These are phyloP conservation scores for Artibeus lituratus DNA, from an alignment of 2,797 vertebrate genomes.

Conservation along the genomic window DNA sequence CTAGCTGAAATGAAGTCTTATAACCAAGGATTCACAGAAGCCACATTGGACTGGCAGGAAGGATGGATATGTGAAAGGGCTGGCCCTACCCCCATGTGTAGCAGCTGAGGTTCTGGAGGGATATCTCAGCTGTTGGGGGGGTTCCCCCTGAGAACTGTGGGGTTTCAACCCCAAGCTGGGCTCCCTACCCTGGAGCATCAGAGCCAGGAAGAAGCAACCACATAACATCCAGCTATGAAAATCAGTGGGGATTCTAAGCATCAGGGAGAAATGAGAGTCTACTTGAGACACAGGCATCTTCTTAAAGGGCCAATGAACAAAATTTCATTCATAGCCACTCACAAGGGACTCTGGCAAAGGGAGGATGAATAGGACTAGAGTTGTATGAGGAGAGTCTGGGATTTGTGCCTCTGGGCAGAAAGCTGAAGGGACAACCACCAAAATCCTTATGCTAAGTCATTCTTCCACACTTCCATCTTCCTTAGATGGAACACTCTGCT, in stretches of 20 bases:
- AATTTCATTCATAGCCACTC: background rate
- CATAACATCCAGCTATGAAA: background rate
- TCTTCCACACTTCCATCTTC: too few relatives aligned
- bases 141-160: background rate
- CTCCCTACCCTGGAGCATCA: background rate
- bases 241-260: background rate
- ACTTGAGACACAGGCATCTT: background rate
- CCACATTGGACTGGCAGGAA: background rate
- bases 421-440: too few relatives aligned
- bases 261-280: background rate
- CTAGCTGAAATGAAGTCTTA: background rate
- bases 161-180: background rate
- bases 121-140: background rate
- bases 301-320: background rate
- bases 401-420: background rate
- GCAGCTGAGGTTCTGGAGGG: background rate
- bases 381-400: background rate
- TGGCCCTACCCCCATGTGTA: background rate
- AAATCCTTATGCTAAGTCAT: too few relatives aligned
- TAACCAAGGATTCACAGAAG: background rate
- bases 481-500: too few relatives aligned
- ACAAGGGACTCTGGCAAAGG: background rate
- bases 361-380: background rate
- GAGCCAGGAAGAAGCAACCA: background rate
- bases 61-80: background rate